phyloP scores from a whole-genome alignment of 2,797 vertebrate genomes.

The Hypotaenidia philippensis region DNA sequence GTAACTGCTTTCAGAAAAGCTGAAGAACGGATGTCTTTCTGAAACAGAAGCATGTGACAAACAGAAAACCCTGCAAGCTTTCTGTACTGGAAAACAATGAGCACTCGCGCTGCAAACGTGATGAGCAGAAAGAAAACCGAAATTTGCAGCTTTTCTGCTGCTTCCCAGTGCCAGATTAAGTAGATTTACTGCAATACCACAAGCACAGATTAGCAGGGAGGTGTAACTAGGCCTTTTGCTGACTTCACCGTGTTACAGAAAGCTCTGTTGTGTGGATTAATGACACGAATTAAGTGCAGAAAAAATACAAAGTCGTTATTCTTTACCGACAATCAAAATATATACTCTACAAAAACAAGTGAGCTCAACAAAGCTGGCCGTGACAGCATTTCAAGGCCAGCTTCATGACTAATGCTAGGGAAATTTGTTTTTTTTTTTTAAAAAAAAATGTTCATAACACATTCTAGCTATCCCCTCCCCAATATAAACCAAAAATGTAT shows the following conservation, averaged over 20 bases:
- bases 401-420: constrained; percentile 53
- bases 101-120: constrained; percentile 16
- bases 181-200: constrained; percentile 55
- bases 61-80: constrained; percentile 49
- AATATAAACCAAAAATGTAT: constrained; percentile 42
- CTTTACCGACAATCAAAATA: constrained; percentile 68
- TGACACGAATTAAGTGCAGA: constrained; percentile 71
- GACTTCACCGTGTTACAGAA: constrained; percentile 38
- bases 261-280: constrained; percentile 51
- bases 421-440: neutral
- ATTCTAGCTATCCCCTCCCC: constrained; percentile 49
- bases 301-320: constrained; percentile 64
- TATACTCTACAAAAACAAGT: constrained; percentile 55
- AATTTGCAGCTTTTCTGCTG: constrained; percentile 57
- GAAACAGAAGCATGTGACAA: constrained; percentile 50
- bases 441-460: constrained; percentile 35
- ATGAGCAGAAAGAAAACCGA: constrained; percentile 30
- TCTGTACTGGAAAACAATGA: constrained; percentile 49
- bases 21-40: constrained; percentile 18
- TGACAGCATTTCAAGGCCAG: constrained; percentile 24
- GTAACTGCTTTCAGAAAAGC: constrained; percentile 35
- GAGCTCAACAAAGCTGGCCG: constrained; percentile 47
- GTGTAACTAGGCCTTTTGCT: neutral
- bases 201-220: constrained; percentile 71
- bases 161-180: constrained; percentile 54